Conservation (phyloP, 1,140 invertebrate species). For the Magallana angulata region DNA sequence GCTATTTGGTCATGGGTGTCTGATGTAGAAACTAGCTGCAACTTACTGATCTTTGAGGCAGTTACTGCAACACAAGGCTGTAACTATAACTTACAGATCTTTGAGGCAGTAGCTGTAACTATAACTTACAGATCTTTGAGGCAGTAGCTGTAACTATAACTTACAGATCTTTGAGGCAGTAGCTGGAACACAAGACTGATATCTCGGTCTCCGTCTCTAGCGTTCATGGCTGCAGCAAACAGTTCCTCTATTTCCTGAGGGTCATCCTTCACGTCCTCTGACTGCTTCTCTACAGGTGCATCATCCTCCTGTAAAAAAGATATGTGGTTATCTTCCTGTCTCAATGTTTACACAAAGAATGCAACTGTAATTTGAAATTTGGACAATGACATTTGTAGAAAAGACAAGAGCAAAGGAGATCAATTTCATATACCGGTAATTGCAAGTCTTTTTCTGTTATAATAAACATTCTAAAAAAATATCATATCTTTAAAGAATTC, state of each 20-base stretch:
- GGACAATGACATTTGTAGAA: too few relatives aligned
- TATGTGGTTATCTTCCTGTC: background rate
- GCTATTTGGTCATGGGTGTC: too few relatives aligned
- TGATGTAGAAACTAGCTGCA: background rate
- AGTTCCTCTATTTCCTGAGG: conserved; percentile 82
- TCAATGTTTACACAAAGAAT: too few relatives aligned
- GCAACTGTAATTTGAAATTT: too few relatives aligned
- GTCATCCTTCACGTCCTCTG: conserved; percentile 58
- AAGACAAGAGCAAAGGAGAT: too few relatives aligned
- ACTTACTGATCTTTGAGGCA: too few relatives aligned
- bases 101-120: background rate
- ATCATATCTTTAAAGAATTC: too few relatives aligned
- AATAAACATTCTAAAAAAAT: too few relatives aligned
- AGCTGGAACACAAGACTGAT: conserved; percentile 93
- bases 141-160: conserved; percentile 37
- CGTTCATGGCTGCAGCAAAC: conserved; percentile 89
- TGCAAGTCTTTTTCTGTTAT: too few relatives aligned
- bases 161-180: conserved; percentile 86
- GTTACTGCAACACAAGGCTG: too few relatives aligned
- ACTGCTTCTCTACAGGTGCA: conserved; percentile 31
- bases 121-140: background rate
- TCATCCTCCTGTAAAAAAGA: background rate
- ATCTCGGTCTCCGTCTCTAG: conserved; percentile 88
- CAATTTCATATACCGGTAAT: too few relatives aligned
- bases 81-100: too few relatives aligned